Percentiles rank a stretch among this genome's conserved stretches.
Evolutionary conservation across 2,888 invertebrate genomes (phyloP).

Genomic region (Mechanitis messenoides): DNA sequence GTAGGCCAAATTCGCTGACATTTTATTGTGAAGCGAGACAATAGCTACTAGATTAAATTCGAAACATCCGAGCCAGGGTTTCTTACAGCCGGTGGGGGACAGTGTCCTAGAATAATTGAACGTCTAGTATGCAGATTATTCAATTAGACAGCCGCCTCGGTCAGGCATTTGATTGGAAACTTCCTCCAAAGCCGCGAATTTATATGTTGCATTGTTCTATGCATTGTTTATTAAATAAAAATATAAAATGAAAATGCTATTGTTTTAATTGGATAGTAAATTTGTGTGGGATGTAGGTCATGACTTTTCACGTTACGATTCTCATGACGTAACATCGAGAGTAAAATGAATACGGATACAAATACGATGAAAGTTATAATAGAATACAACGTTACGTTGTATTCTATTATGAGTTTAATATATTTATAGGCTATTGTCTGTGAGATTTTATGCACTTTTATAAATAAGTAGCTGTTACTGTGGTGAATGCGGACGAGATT

Average conservation of each 20-base stretch:
- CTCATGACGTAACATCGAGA: slow-evolving; percentile 17
- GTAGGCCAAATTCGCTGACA: not conserved
- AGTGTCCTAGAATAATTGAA: slow-evolving; percentile 36
- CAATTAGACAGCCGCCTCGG: slow-evolving; percentile 41
- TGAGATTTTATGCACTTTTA: no score
- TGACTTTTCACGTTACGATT: slow-evolving; percentile 16
- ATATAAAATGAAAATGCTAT: not conserved
- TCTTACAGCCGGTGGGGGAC: slow-evolving; percentile 30
- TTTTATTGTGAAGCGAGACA: not conserved
- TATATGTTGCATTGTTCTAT: slow-evolving; percentile 22
- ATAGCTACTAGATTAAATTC: slow-evolving; percentile 15
- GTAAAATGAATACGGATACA: slow-evolving; percentile 11
- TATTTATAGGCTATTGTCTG: no score
- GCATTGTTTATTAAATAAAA: not conserved
- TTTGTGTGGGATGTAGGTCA: slow-evolving; percentile 13
- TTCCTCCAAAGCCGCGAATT: slow-evolving; percentile 49
- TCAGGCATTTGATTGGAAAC: slow-evolving; percentile 50
- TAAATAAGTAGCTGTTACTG: no score
- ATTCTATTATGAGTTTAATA: no score
- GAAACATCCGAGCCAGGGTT: slow-evolving; percentile 24
- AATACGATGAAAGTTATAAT: not conserved
- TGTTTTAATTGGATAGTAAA: slow-evolving; percentile 11
- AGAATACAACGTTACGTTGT: not conserved
- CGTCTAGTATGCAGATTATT: slow-evolving; percentile 54
- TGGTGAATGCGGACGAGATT: no score